Conservation (phyloP, 2,113 vertebrate genomes). For the Pseudolaguvia tuberculata region DNA sequence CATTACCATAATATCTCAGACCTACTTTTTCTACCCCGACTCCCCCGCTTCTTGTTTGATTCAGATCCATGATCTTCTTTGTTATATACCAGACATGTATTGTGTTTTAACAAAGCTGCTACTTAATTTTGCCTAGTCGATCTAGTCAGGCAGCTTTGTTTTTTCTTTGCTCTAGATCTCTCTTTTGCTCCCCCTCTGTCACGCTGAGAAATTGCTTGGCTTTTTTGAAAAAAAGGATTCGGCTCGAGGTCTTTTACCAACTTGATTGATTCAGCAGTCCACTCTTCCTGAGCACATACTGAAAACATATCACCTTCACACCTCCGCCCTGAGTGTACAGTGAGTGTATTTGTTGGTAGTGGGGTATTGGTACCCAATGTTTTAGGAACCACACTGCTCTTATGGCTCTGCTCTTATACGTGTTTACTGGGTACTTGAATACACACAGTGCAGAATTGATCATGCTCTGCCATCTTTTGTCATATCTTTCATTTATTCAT, state of each 20-base stretch:
- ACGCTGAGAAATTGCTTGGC: slow-evolving; percentile 34
- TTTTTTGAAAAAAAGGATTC: slow-evolving; percentile 25
- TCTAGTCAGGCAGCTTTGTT: slow-evolving; percentile 54
- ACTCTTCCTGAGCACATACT: slow-evolving; percentile 28
- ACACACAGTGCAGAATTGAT: not conserved
- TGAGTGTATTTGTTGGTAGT: not conserved
- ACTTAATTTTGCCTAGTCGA: slow-evolving; percentile 16
- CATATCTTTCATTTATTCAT: too few relatives aligned
- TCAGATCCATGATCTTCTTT: not conserved
- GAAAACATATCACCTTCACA: slow-evolving; percentile 35
- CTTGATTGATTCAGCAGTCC: slow-evolving; percentile 34
- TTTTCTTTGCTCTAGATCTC: slow-evolving; percentile 37
- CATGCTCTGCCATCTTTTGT: too few relatives aligned
- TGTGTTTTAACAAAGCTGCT: slow-evolving; percentile 1
- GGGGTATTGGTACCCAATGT: slow-evolving; percentile 5
- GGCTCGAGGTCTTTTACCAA: slow-evolving; percentile 34
- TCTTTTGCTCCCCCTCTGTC: slow-evolving; percentile 16
- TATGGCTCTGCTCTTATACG: too few relatives aligned
- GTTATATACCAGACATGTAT: not conserved
- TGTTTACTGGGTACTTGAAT: not conserved
- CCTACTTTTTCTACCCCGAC: not conserved
- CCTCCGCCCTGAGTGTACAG: not conserved
- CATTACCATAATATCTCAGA: not conserved
- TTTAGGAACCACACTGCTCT: not conserved
- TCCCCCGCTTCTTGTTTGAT: too few relatives aligned